Percentiles rank a stretch among this genome's conserved stretches.
Conservation (phyloP, 2,797 vertebrate species). For the Lindbergichthys nudifrons region DNA sequence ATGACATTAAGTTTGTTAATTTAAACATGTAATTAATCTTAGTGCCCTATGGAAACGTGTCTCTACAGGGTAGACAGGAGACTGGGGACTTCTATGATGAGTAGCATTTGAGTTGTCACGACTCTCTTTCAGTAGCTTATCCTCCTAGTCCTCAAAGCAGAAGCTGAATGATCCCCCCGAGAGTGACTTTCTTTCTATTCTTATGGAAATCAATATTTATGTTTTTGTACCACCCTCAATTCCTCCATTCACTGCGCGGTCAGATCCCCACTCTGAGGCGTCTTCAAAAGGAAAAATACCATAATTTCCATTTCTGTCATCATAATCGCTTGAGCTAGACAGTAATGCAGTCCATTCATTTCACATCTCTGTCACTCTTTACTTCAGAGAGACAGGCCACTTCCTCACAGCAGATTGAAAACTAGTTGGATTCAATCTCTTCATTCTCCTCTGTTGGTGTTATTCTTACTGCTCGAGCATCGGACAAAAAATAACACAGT, state of each 20-base stretch:
- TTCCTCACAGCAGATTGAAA: slow-evolving; percentile 65
- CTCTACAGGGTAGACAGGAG: not conserved
- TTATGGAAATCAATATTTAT: slow-evolving; percentile 61
- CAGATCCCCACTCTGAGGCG: slow-evolving; percentile 29
- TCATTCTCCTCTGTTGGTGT: slow-evolving; percentile 47
- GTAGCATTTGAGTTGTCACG: slow-evolving; percentile 46
- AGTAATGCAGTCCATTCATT: slow-evolving; percentile 51
- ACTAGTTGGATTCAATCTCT: slow-evolving; percentile 53
- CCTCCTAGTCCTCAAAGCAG: slow-evolving; percentile 45
- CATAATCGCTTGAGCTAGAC: slow-evolving; percentile 55
- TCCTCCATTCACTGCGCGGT: slow-evolving; percentile 37
- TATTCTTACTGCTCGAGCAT: slow-evolving; percentile 54
- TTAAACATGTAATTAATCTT: slow-evolving; percentile 19
- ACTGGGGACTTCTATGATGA: slow-evolving; percentile 18
- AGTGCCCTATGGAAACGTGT: slow-evolving; percentile 1
- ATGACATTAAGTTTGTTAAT: slow-evolving; percentile 20
- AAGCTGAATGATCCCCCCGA: slow-evolving; percentile 41
- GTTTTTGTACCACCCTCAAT: slow-evolving; percentile 51
- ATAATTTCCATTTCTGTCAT: slow-evolving; percentile 63
- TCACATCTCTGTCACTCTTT: slow-evolving; percentile 62
- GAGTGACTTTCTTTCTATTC: slow-evolving; percentile 42
- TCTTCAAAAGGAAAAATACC: slow-evolving; percentile 50
- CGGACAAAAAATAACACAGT: slow-evolving; percentile 34
- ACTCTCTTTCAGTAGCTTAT: slow-evolving; percentile 48
- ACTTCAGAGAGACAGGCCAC: slow-evolving; percentile 43